These are phyloP conservation scores for Phocides pigmalion DNA, from an alignment of 1,140 invertebrate genomes.

Conservation along the genomic window DNA sequence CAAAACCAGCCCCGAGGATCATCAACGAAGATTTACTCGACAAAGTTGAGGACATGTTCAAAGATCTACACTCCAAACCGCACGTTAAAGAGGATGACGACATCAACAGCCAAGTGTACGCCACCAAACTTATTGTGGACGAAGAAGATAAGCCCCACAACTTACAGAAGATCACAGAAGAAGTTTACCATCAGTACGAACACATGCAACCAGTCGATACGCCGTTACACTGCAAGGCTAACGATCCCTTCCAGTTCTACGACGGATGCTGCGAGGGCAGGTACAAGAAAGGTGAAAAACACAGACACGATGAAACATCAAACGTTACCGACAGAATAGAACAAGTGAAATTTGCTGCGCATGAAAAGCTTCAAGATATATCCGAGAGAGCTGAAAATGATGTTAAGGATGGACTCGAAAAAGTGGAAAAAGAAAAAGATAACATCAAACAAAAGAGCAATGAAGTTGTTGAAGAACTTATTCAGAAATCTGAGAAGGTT, in stretches of 20 bases:
- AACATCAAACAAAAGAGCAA: slow-evolving; percentile 56
- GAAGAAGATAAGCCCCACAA: slow-evolving; percentile 58
- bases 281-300: slow-evolving; percentile 65
- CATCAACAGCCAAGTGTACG: slow-evolving; percentile 60
- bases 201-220: slow-evolving; percentile 77
- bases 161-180: slow-evolving; percentile 59
- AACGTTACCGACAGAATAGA: slow-evolving; percentile 70
- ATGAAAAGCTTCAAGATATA: slow-evolving; percentile 65
- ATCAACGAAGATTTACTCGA: slow-evolving; percentile 77
- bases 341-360: slow-evolving; percentile 63
- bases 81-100: slow-evolving; percentile 70
- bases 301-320: slow-evolving; percentile 74
- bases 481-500: slow-evolving; percentile 50
- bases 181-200: slow-evolving; percentile 73
- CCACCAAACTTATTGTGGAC: slow-evolving; percentile 73
- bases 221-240: slow-evolving; percentile 48
- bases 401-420: slow-evolving; percentile 55
- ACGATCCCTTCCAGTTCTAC: slow-evolving; percentile 69
- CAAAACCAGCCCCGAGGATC: slow-evolving; percentile 74
- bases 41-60: slow-evolving; percentile 82
- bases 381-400: slow-evolving; percentile 52
- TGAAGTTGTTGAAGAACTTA: slow-evolving; percentile 55
- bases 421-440: slow-evolving; percentile 63
- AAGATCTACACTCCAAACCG: slow-evolving; percentile 71
- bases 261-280: slow-evolving; percentile 67